These are phyloP conservation scores for Nicator chloris DNA, from an alignment of 2,113 vertebrate species.

Conservation along the genomic window DNA sequence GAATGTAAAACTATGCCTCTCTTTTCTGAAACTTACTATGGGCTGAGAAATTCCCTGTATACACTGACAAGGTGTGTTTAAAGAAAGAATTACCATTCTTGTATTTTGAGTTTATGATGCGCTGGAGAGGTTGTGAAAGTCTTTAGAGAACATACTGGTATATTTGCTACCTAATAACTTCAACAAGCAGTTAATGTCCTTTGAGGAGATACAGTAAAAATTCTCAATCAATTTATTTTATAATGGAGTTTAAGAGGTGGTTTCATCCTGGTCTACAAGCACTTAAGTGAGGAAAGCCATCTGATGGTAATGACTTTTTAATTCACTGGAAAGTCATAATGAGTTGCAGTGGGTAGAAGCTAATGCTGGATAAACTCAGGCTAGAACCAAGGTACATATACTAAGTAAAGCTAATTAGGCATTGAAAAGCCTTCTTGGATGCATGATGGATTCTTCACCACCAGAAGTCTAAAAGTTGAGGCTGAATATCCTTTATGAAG, in stretches of 20 bases:
- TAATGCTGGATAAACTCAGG: not conserved
- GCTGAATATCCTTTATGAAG: not conserved
- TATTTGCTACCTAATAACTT: conserved; percentile 37
- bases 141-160: not conserved
- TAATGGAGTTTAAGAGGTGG: not conserved
- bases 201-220: conserved; percentile 3
- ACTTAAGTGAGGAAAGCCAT: conserved; percentile 21
- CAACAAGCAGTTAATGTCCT: conserved; percentile 14
- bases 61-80: not conserved
- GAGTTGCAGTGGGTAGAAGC: not conserved
- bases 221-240: conserved; percentile 23
- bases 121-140: not conserved
- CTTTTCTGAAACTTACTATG: not conserved
- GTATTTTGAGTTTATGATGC: not conserved
- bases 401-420: not conserved
- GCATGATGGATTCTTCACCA: not conserved
- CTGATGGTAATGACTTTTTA: conserved; percentile 8
- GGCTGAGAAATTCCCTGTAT: not conserved
- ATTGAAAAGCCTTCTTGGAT: not conserved
- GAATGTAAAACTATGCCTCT: not conserved
- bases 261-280: conserved; percentile 5
- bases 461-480: not conserved
- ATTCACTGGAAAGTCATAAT: conserved; percentile 8
- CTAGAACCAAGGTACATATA: not conserved
- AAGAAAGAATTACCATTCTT: not conserved